phyloP scores from a whole-genome alignment of 1,140 invertebrate species.

The Riptortus pedestris region DNA sequence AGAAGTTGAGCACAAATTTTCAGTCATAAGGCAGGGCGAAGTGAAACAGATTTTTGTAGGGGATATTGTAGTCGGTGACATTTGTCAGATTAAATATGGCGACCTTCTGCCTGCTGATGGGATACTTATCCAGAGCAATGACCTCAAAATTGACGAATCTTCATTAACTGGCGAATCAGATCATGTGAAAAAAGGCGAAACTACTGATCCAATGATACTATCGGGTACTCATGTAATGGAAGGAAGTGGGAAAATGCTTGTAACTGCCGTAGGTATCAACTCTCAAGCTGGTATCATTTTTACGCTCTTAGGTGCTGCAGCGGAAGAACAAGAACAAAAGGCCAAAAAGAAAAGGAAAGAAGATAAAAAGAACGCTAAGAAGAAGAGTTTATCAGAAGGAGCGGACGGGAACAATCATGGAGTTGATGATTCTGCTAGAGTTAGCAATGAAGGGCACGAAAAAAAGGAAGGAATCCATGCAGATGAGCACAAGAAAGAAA shows the following conservation, averaged over 20 bases:
- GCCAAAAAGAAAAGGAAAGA: slow-evolving; percentile 58
- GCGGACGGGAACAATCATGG: slow-evolving; percentile 36
- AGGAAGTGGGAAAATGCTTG: slow-evolving; percentile 98
- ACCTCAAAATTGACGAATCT: slow-evolving; percentile 97
- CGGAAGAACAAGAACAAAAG: slow-evolving; percentile 68
- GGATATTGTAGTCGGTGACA: slow-evolving; percentile 97
- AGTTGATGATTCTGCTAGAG: slow-evolving; percentile 24
- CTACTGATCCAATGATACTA: slow-evolving; percentile 88
- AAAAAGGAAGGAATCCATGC: slow-evolving; percentile 30
- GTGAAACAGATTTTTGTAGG: slow-evolving; percentile 90
- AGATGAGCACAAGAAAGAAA: slow-evolving; percentile 70
- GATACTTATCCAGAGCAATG: slow-evolving; percentile 95
- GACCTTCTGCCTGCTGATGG: slow-evolving; percentile 97
- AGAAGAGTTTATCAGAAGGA: slow-evolving; percentile 34
- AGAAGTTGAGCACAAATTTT: slow-evolving; percentile 97
- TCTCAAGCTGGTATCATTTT: slow-evolving; percentile 99
- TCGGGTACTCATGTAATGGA: slow-evolving; percentile 99
- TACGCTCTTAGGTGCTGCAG: slow-evolving; percentile 89
- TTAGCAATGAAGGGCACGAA: slow-evolving; percentile 29
- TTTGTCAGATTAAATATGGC: slow-evolving; percentile 94
- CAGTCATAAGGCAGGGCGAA: slow-evolving; percentile 84
- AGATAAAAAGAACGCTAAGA: slow-evolving; percentile 37
- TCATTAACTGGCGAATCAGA: slow-evolving; percentile 98
- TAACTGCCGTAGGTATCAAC: slow-evolving; percentile 96
- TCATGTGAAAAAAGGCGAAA: slow-evolving; percentile 94